Evolutionary conservation across 2,113 vertebrate genomes (phyloP), one percentile per base, ranked within the genome.

Genomic region (Etheostoma cragini): DNA sequence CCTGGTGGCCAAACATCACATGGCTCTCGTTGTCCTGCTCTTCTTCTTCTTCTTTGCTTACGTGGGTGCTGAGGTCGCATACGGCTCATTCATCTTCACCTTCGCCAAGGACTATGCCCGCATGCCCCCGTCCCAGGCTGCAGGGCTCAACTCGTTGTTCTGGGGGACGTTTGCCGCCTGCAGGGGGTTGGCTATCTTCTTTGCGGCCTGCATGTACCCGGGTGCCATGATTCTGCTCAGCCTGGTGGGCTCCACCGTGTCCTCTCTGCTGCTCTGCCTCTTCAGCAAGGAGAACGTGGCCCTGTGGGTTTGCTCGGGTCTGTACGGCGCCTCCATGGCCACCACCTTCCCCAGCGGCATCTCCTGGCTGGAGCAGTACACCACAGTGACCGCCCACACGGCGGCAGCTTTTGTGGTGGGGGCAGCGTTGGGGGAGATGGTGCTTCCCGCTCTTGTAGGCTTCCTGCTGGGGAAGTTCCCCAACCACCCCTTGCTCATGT

Each of bases 281-380:
- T 96, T 98, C 17, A 86, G 91, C 10, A 81, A 13, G 11, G 78
- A 84, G 56, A 50, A 4, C 0, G n/a, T 82, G 6, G 90, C 78
- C 0, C 93, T 99, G 52, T 99, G 98, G 98, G 8, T 73, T 0
- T 96, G 96, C 13, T 96, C 91, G 0, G 92, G 94, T 0, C 75
- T 97, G 16, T 99, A 99, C 0, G 98, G 98, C 0, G 96, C 96
- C 0, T 99, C 97, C 0, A 96, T 99, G 97, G 96, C 98, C 1
- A 92, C 96, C 67, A 96, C 95, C 0, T 99, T 99, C 81, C 98
- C 98, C 82, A 98, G 97, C 0, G 97, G 98, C 0, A 89, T 99
- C 46, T 96, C 97, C 35, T 99, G 98, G 98, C 56, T 97, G 26
- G 97, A 99, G 74, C 98, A 99, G 94, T 98, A 99, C 94, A 99